Base-by-base conservation (phyloP, 1,140 invertebrate genomes). In the Micrasema longulum region DNA sequence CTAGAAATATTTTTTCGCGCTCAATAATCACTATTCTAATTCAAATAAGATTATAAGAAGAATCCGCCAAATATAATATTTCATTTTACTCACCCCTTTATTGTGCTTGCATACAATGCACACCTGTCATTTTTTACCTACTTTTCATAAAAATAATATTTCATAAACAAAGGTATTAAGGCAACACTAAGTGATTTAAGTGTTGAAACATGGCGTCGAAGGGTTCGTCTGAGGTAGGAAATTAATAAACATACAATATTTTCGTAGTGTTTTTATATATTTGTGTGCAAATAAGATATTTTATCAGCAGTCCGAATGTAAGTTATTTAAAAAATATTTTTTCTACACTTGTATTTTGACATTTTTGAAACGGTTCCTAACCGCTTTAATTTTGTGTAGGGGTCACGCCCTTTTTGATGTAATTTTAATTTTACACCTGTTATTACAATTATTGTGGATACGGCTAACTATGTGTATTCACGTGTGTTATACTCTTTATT, bases 141-240 rank as follows among this genome's bases (percentile, higher is more conserved):
- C 45, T 14, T 47, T 47, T 11, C 5, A 14, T 14, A n/a, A 47
- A 47, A 47, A n/a, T 47, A 47, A 14, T n/a, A 47, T 20, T 20
- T 47, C 18, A 14, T 47, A 47, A 64, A 64, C 45, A 64, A 64
- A 64, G 26, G 62, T 50, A 14, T 47, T 66, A 31, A 52, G 43
- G 64, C 36, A 66, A 66, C 48, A 66, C 64, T 14, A 6, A 53
- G 45, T 70, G 68, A 70, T 47, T 63, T 70, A 57, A 60, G 68
- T 70, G 55, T 70, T 70, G 68, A 70, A 70, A 70, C 41, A 75
- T 75, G 74, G 74, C 74, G 74, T 75, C 74, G 23, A 75, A 75
- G 57, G 74, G 55, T 62, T 75, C 74, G 70, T 75, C 74, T 65
- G 70, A 72, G 60, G 69, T 72, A 57, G 68, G 70, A 63, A 50